Evolutionary conservation across 2,888 invertebrate genomes (phyloP).

Genomic region (Augiades crinisus): DNA sequence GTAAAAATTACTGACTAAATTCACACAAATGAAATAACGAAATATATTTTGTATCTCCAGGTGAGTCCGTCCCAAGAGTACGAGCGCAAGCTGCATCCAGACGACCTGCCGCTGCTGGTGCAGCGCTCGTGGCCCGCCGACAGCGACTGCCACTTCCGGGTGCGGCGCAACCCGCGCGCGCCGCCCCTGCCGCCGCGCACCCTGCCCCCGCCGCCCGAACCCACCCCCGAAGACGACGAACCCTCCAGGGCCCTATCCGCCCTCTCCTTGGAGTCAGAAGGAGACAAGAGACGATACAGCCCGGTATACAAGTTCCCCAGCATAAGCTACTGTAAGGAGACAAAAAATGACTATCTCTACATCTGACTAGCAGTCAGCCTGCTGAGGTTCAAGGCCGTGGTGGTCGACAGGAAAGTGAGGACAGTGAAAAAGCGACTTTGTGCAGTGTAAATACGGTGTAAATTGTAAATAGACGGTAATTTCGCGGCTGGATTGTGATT

Average conservation of each 20-base stretch:
- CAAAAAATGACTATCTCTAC: conserved; percentile 73
- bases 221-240: conserved; percentile 59
- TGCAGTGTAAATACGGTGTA: conserved; percentile 61
- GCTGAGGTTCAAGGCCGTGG: conserved; percentile 41
- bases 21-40: not conserved
- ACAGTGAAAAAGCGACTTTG: conserved; percentile 54
- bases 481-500: conserved; percentile 34
- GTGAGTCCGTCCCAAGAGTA: conserved; percentile 90
- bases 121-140: conserved; percentile 88
- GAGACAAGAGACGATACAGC: conserved; percentile 66
- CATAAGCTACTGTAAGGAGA: conserved; percentile 69
- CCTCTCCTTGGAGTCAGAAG: conserved; percentile 67
- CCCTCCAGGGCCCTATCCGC: conserved; percentile 67
- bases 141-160: conserved; percentile 89
- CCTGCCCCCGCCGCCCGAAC: conserved; percentile 48
- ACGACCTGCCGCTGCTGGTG: conserved; percentile 91
- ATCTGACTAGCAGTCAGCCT: conserved; percentile 62
- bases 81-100: conserved; percentile 93
- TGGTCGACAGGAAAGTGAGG: conserved; percentile 39
- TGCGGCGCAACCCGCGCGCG: conserved; percentile 90
- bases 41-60: conserved; percentile 50
- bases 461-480: conserved; percentile 56
- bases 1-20: not conserved
- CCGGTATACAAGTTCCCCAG: conserved; percentile 76
- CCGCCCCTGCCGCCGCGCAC: conserved; percentile 87